phyloP scores from a whole-genome alignment of 1,140 invertebrate species.

The Sitophilus oryzae region DNA sequence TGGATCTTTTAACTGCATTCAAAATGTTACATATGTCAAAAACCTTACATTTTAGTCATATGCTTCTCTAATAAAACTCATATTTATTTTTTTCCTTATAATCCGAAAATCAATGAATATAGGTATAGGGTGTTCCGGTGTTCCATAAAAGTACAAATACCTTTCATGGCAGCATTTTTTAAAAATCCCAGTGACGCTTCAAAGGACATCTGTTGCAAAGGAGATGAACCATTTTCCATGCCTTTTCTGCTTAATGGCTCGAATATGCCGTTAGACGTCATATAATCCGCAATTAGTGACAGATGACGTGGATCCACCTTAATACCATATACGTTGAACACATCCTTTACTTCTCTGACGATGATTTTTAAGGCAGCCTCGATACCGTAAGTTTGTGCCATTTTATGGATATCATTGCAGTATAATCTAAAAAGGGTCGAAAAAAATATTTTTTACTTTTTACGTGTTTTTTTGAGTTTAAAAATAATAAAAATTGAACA shows the following conservation, averaged over 20 bases:
- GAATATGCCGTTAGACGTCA: slow-evolving; percentile 91
- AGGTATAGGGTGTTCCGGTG: no score
- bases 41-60: no score
- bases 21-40: no score
- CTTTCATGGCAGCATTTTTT: slow-evolving; percentile 69
- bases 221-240: slow-evolving; percentile 81
- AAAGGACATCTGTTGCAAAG: slow-evolving; percentile 97
- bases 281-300: slow-evolving; percentile 91
- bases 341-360: slow-evolving; percentile 71
- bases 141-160: no score
- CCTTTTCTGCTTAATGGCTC: slow-evolving; percentile 85
- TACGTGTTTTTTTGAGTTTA: no score
- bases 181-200: slow-evolving; percentile 89
- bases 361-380: slow-evolving; percentile 91
- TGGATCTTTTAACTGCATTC: no score
- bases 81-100: slow-evolving; percentile 34
- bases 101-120: no score
- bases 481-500: no score
- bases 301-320: slow-evolving; percentile 91
- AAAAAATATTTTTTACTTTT: no score
- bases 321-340: slow-evolving; percentile 95
- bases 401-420: slow-evolving; percentile 90
- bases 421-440: slow-evolving; percentile 61
- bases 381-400: slow-evolving; percentile 88
- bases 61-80: not conserved